Conservation (phyloP, 2,888 invertebrate species). For the Acronicta leporina region DNA sequence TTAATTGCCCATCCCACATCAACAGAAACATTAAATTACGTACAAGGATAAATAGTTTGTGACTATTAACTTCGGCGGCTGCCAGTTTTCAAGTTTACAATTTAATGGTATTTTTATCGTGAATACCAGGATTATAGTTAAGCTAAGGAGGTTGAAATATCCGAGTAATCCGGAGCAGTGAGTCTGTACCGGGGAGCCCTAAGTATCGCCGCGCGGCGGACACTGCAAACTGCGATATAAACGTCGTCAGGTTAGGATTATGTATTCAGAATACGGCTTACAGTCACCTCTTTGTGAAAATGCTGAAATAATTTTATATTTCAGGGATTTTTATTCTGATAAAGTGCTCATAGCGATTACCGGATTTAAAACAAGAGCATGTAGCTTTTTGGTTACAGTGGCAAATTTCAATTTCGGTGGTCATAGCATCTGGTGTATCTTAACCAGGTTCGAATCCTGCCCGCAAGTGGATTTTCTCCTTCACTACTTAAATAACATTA, state of each 20-base stretch:
- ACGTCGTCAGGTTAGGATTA: constrained; percentile 46
- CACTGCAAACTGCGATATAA: constrained; percentile 52
- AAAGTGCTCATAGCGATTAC: constrained; percentile 20
- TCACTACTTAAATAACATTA: too few relatives aligned
- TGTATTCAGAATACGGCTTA: constrained; percentile 49
- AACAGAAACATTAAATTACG: constrained; percentile 37
- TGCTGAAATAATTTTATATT: constrained; percentile 44
- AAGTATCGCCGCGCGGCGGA: constrained; percentile 12
- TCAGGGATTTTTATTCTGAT: constrained; percentile 23
- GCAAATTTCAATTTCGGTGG: too few relatives aligned
- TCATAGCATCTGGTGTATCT: too few relatives aligned
- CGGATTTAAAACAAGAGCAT: constrained; percentile 9
- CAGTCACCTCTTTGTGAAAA: constrained; percentile 42
- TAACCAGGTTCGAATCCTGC: too few relatives aligned
- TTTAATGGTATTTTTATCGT: constrained; percentile 37
- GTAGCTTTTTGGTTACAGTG: too few relatives aligned
- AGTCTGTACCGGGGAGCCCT: constrained; percentile 7
- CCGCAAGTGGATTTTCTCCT: too few relatives aligned
- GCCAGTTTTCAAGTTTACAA: constrained; percentile 30
- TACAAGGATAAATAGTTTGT: constrained; percentile 49
- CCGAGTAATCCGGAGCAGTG: constrained; percentile 34
- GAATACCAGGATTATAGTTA: constrained; percentile 29
- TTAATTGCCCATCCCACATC: constrained; percentile 48
- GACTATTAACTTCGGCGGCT: constrained; percentile 41
- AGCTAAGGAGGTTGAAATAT: constrained; percentile 28